Conservation (phyloP, 2,113 vertebrate genomes). For the Bolborhynchus lineola region DNA sequence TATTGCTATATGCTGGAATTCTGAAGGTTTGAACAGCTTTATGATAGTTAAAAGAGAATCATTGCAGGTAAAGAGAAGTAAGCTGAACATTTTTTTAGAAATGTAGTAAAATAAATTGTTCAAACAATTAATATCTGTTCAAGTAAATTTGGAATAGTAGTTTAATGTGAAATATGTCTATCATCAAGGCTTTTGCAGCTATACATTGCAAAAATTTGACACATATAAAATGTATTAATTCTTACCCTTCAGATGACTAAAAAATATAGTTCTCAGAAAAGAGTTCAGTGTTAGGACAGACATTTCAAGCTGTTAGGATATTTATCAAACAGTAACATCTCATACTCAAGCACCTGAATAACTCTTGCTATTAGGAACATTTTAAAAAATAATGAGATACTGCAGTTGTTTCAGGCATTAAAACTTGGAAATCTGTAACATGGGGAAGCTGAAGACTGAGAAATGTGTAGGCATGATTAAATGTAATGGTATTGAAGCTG, state of each 20-base stretch:
- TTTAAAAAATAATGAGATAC: not conserved
- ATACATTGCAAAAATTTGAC: not conserved
- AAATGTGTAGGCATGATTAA: not conserved
- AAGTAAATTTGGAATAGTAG: not conserved
- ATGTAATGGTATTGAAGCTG: not conserved
- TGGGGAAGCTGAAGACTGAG: not conserved
- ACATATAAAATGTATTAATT: not conserved
- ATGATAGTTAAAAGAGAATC: not conserved
- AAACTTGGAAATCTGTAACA: not conserved
- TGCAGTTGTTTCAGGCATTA: not conserved
- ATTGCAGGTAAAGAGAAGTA: not conserved
- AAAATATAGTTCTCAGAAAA: not conserved
- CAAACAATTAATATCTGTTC: not conserved
- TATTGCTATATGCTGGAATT: not conserved
- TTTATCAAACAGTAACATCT: not conserved
- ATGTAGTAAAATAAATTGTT: not conserved
- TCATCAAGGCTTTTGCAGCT: not conserved
- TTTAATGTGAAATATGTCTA: not conserved
- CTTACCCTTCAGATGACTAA: not conserved
- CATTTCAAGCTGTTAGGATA: not conserved
- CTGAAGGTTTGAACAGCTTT: not conserved
- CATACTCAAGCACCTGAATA: not conserved
- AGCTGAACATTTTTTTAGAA: not conserved
- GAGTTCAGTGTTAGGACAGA: not conserved
- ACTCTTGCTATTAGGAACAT: not conserved